Evolutionary conservation across 2,888 invertebrate genomes (phyloP).

Genomic region (Stenoptilia bipunctidactyla): DNA sequence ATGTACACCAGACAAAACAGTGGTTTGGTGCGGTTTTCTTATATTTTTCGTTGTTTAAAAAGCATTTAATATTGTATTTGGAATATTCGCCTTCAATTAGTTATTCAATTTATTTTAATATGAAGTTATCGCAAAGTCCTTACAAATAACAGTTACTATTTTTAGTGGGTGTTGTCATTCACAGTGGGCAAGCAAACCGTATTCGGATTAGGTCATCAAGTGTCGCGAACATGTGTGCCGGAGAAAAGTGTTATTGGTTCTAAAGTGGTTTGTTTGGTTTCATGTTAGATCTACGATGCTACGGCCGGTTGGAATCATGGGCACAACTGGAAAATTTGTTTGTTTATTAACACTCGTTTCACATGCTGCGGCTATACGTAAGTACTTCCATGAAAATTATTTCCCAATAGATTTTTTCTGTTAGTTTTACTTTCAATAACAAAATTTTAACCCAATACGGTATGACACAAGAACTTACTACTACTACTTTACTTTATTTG

Average conservation of each 20-base stretch:
- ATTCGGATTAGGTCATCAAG: slow-evolving; percentile 67
- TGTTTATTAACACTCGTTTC: slow-evolving; percentile 46
- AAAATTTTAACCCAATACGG: too few species aligned
- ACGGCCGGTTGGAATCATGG: slow-evolving; percentile 46
- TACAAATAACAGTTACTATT: slow-evolving; percentile 60
- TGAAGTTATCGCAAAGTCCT: slow-evolving; percentile 5
- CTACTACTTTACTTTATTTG: too few species aligned
- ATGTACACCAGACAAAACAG: slow-evolving; percentile 35
- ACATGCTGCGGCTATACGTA: slow-evolving; percentile 50
- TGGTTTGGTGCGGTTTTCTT: slow-evolving; percentile 41
- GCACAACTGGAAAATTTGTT: slow-evolving; percentile 39
- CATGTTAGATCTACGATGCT: slow-evolving; percentile 52
- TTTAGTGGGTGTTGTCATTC: slow-evolving; percentile 73
- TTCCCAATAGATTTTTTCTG: too few species aligned
- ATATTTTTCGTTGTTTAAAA: slow-evolving; percentile 20
- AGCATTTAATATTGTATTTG: not conserved
- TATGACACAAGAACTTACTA: too few species aligned
- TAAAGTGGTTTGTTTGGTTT: slow-evolving; percentile 51
- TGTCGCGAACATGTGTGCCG: slow-evolving; percentile 62
- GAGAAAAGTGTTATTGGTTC: slow-evolving; percentile 38
- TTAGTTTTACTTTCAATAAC: too few species aligned
- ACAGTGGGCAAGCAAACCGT: slow-evolving; percentile 32
- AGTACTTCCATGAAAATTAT: too few species aligned
- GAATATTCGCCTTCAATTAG: not conserved
- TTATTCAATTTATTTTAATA: not conserved